phyloP scores from a whole-genome alignment of 1,140 invertebrate species.

The Diorhabda elongata region DNA sequence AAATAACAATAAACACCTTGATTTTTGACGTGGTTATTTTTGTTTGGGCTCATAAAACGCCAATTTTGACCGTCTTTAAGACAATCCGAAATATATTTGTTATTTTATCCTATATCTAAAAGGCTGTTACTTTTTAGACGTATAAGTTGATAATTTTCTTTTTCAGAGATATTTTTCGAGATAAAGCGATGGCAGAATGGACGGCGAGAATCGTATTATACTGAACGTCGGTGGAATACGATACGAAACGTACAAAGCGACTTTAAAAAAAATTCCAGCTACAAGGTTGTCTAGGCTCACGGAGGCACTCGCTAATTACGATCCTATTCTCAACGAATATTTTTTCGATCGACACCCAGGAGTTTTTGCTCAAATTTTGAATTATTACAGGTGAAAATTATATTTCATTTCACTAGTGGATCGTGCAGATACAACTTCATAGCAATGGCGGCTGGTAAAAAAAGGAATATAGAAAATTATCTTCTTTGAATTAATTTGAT shows the following conservation, averaged over 20 bases:
- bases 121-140: too few species aligned
- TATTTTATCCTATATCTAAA: too few species aligned
- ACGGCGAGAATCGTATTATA: constrained; percentile 95
- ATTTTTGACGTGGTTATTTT: too few species aligned
- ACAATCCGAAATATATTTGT: too few species aligned
- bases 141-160: too few species aligned
- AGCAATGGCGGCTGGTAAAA: too few species aligned
- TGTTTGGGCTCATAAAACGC: too few species aligned
- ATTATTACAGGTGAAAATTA: constrained; percentile 71
- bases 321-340: constrained; percentile 95
- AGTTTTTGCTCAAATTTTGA: constrained; percentile 92
- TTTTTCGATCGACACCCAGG: constrained; percentile 98
- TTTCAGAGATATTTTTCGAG: background rate
- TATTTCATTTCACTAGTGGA: background rate
- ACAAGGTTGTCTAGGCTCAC: constrained; percentile 84
- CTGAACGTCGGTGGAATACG: constrained; percentile 97
- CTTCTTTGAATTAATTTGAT: too few species aligned
- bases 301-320: constrained; percentile 89
- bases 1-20: too few species aligned
- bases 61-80: too few species aligned
- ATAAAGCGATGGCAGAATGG: constrained; percentile 56
- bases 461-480: too few species aligned
- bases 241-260: constrained; percentile 93
- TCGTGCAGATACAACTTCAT: too few species aligned
- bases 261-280: constrained; percentile 91